phyloP scores from a whole-genome alignment of 2,113 vertebrate genomes.

The Stercorarius parasiticus region DNA sequence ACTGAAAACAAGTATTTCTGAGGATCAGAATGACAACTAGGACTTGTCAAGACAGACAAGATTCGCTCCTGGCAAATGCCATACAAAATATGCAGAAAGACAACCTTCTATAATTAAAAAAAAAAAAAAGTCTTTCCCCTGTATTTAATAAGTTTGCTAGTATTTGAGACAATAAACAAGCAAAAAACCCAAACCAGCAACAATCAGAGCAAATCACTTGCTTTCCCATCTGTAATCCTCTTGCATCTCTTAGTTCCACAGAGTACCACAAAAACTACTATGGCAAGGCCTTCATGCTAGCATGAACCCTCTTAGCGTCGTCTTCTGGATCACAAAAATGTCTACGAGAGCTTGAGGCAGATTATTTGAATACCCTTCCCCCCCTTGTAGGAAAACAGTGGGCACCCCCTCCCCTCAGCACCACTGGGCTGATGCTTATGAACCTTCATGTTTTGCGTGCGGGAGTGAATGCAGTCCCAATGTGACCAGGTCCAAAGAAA shows the following conservation, averaged over 20 bases:
- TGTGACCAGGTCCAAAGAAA: background rate
- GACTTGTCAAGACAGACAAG: background rate
- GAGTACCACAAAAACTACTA: background rate
- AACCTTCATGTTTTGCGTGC: background rate
- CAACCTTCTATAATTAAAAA: background rate
- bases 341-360: background rate
- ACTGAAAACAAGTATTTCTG: background rate
- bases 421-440: accelerated
- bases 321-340: background rate
- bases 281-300: background rate
- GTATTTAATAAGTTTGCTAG: background rate
- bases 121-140: background rate
- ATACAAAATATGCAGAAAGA: background rate
- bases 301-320: background rate
- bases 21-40: background rate
- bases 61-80: background rate
- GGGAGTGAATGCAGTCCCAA: accelerated
- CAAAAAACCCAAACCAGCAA: background rate
- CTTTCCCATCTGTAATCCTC: background rate
- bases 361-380: background rate
- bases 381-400: background rate
- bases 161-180: background rate
- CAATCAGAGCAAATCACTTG: background rate
- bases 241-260: background rate
- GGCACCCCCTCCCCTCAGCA: background rate